Evolutionary conservation across 53 echinoderm and acorn worm genomes (phyloP).

Genomic region (Temnopleurus reevesii): DNA sequence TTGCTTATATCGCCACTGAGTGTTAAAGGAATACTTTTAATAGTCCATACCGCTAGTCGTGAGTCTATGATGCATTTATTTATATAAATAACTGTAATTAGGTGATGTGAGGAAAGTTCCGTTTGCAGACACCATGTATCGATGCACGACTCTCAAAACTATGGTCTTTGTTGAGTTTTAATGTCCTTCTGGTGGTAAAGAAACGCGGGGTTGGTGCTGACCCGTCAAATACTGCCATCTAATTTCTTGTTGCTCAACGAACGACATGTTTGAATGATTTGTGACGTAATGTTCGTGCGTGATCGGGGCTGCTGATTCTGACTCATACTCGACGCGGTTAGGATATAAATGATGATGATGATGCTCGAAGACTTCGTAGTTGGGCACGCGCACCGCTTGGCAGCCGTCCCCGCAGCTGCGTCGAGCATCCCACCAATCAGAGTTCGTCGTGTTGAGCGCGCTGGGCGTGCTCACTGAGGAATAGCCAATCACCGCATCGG

Average conservation of each 20-base stretch:
- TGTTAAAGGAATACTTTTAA: no score
- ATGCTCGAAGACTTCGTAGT: constrained; percentile 11
- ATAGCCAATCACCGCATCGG: constrained; percentile 39
- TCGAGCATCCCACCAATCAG: constrained; percentile 34
- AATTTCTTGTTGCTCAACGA: constrained; percentile 43
- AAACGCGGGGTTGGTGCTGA: constrained; percentile 21
- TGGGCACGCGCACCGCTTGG: background rate
- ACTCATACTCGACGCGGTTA: constrained; percentile 14
- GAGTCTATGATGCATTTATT: no score
- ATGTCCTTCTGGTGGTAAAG: constrained; percentile 7
- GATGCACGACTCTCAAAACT: background rate
- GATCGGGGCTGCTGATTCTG: constrained; percentile 8
- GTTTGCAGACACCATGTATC: background rate
- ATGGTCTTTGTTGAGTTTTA: background rate
- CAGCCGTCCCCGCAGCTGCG: constrained; percentile 50
- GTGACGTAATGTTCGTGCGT: constrained; percentile 30
- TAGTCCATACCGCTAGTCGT: no score
- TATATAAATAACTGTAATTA: no score
- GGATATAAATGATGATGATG: constrained; percentile 30
- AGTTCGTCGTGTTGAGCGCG: background rate
- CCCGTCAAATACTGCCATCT: constrained; percentile 55
- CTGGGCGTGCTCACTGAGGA: constrained; percentile 6
- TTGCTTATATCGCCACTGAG: no score
- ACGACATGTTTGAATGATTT: constrained; percentile 48
- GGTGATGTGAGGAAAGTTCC: background rate